phyloP scores from a whole-genome alignment of 2,113 vertebrate genomes.

The Acrocephalus kingi region DNA sequence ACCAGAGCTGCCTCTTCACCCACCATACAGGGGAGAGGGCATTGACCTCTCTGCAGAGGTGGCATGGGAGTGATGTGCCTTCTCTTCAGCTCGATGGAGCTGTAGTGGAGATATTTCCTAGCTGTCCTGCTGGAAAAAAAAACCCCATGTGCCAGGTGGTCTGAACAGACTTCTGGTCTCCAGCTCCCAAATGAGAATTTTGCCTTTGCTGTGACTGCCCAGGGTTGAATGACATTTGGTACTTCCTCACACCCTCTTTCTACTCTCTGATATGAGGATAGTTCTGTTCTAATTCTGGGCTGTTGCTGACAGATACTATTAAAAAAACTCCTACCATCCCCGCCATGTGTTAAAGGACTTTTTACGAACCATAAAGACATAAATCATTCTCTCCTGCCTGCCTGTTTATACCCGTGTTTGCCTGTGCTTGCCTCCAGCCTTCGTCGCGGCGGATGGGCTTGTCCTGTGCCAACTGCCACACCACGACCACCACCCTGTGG shows the following conservation, averaged over 20 bases:
- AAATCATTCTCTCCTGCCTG: neutral
- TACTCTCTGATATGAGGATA: neutral
- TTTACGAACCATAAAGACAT: neutral
- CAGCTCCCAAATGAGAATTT: neutral
- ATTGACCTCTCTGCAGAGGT: rapidly evolving
- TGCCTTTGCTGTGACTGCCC: neutral
- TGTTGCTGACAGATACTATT: neutral
- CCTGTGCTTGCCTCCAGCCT: conserved; percentile 76
- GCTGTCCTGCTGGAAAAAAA: neutral
- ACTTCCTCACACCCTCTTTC: neutral
- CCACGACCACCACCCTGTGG: conserved; percentile 96
- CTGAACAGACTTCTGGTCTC: neutral
- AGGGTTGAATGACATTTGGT: neutral
- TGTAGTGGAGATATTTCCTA: neutral
- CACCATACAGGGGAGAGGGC: neutral
- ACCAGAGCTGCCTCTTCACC: neutral
- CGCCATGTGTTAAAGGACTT: neutral
- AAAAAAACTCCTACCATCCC: neutral
- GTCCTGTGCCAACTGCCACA: conserved; percentile 97
- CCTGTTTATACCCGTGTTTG: neutral
- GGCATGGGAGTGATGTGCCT: neutral
- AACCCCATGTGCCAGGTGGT: neutral
- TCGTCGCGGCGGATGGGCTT: conserved; percentile 93
- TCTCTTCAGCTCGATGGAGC: neutral
- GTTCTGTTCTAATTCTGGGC: neutral